phyloP scores from a whole-genome alignment of 1,140 invertebrate species.

The Drosophila burlai region DNA sequence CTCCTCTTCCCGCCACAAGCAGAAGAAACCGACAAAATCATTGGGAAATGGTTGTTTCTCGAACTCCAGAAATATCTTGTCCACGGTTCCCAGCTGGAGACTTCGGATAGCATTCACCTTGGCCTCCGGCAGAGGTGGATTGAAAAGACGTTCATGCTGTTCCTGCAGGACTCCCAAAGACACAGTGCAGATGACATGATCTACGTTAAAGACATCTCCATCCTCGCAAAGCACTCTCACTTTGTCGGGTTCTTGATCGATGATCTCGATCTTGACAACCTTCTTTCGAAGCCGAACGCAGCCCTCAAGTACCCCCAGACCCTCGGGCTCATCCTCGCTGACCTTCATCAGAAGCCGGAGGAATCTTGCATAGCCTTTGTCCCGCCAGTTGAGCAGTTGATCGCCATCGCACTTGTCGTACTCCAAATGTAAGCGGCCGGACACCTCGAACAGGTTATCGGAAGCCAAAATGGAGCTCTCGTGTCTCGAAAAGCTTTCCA shows the following conservation, averaged over 20 bases:
- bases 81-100: conserved; percentile 89
- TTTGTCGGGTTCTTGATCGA: conserved; percentile 55
- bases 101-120: conserved; percentile 88
- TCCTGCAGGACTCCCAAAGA: conserved; percentile 90
- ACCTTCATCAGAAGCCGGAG: conserved; percentile 86
- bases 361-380: conserved; percentile 82
- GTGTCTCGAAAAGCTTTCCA: conserved; percentile 86
- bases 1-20: conserved; percentile 87
- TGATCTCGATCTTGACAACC: conserved; percentile 85
- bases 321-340: conserved; percentile 85
- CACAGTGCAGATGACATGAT: conserved; percentile 89
- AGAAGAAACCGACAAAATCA: conserved; percentile 84
- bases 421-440: conserved; percentile 51
- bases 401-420: conserved; percentile 87
- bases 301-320: conserved; percentile 39
- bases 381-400: conserved; percentile 87
- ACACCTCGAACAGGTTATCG: conserved; percentile 86
- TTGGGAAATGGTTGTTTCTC: conserved; percentile 88
- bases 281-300: conserved; percentile 80
- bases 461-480: conserved; percentile 86
- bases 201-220: conserved; percentile 86
- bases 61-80: conserved; percentile 92
- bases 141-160: conserved; percentile 86
- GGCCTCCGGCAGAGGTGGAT: conserved; percentile 86
- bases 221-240: conserved; percentile 87